phyloP scores from a whole-genome alignment of 1,140 invertebrate species.

The Rhizoglyphus robini region DNA sequence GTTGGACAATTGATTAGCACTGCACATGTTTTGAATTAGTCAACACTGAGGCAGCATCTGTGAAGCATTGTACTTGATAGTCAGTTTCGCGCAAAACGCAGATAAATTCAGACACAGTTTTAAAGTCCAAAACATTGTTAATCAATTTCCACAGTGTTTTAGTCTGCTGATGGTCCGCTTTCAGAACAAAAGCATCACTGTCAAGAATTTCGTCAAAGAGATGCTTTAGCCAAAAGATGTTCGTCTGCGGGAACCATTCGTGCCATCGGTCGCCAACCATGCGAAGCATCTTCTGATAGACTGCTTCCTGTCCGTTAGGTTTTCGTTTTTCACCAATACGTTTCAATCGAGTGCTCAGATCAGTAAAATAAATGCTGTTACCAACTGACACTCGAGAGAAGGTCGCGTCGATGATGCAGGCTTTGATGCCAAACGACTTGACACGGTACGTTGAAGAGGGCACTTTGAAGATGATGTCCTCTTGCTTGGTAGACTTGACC shows the following conservation, averaged over 20 bases:
- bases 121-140: no score
- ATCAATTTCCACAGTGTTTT: no score
- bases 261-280: not conserved
- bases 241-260: not conserved
- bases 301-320: not conserved
- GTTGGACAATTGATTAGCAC: no score
- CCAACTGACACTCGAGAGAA: not conserved
- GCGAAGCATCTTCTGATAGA: not conserved
- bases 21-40: no score
- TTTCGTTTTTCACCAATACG: not conserved
- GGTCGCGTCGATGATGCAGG: not conserved
- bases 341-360: not conserved
- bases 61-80: no score
- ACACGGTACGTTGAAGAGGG: not conserved
- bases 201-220: not conserved
- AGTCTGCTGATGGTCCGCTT: no score
- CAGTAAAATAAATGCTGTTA: not conserved
- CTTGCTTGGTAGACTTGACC: not conserved
- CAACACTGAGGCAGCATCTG: no score
- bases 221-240: not conserved
- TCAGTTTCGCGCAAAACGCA: no score
- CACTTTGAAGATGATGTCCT: not conserved
- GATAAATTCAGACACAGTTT: no score
- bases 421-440: not conserved
- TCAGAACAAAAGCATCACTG: no score